Evolutionary conservation across 1,140 invertebrate genomes (phyloP).

Genomic region (Habropoda laboriosa): DNA sequence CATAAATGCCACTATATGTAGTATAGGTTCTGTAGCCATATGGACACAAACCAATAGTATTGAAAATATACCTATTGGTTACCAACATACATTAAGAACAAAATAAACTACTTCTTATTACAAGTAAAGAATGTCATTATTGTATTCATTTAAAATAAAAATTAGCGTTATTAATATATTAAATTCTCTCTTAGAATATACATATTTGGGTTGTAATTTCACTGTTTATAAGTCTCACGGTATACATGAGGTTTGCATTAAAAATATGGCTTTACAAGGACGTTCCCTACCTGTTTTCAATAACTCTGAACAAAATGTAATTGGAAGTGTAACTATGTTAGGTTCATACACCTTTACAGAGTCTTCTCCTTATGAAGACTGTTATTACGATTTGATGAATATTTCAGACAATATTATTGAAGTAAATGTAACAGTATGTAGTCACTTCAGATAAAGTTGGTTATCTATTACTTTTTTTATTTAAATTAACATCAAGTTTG

Average conservation of each 20-base stretch:
- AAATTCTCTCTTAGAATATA: slow-evolving; percentile 79
- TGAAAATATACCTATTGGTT: slow-evolving; percentile 77
- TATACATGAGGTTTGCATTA: slow-evolving; percentile 74
- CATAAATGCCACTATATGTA: slow-evolving; percentile 83
- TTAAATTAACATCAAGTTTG: neutral
- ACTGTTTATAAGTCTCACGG: slow-evolving; percentile 64
- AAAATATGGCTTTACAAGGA: slow-evolving; percentile 76
- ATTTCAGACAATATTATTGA: slow-evolving; percentile 79
- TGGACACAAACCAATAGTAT: slow-evolving; percentile 80
- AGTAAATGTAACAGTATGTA: slow-evolving; percentile 80
- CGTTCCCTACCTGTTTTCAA: slow-evolving; percentile 79
- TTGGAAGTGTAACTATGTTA: slow-evolving; percentile 73
- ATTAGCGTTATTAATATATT: slow-evolving; percentile 11
- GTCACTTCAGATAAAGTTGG: slow-evolving; percentile 76
- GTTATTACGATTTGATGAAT: slow-evolving; percentile 83
- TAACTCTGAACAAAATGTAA: slow-evolving; percentile 67
- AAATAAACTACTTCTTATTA: slow-evolving; percentile 78
- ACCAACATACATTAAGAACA: slow-evolving; percentile 73
- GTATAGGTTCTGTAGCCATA: slow-evolving; percentile 82
- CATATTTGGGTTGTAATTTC: slow-evolving; percentile 81
- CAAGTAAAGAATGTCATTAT: slow-evolving; percentile 73
- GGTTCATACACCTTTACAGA: slow-evolving; percentile 77
- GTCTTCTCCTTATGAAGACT: slow-evolving; percentile 81
- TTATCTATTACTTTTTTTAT: neutral
- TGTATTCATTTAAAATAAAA: neutral